Percentiles rank a stretch among this genome's conserved stretches.
phyloP scores from a whole-genome alignment of 2,113 vertebrate genomes.

The Mus musculus region DNA sequence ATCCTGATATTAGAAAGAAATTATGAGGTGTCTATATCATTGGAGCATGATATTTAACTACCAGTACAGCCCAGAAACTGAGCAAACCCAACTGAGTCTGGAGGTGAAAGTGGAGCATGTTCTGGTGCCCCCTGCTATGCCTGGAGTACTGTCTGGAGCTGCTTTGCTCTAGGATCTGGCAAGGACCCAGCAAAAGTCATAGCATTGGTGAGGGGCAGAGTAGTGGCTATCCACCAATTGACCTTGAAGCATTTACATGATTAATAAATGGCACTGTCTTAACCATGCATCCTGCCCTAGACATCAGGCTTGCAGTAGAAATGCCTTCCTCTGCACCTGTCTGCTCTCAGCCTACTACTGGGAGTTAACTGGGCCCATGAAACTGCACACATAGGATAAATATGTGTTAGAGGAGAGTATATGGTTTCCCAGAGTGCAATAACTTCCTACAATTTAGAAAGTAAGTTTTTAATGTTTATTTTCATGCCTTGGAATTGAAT shows the following conservation, averaged over 20 bases:
- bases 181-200: not conserved
- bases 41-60: not conserved
- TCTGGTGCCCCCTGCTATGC: not conserved
- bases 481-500: not conserved
- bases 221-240: not conserved
- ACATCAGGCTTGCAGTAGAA: not conserved
- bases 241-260: not conserved
- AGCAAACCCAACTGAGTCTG: not conserved
- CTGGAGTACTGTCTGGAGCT: not conserved
- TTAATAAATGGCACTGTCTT: not conserved
- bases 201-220: not conserved
- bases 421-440: not conserved
- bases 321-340: not conserved
- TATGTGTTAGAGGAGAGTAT: not conserved
- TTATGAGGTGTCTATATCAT: not conserved
- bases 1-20: conserved; percentile 23
- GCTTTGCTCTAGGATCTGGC: not conserved
- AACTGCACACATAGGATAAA: not conserved
- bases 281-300: not conserved
- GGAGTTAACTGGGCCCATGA: not conserved
- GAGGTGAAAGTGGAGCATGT: not conserved
- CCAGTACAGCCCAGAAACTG: not conserved
- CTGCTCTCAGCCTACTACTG: not conserved
- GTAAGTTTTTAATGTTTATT: not conserved
- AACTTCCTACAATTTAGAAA: not conserved